A percentile compares a stretch with the other conserved stretches of the same genome.
Conservation (phyloP, 2,888 invertebrate species). For the Melieria omissa region DNA sequence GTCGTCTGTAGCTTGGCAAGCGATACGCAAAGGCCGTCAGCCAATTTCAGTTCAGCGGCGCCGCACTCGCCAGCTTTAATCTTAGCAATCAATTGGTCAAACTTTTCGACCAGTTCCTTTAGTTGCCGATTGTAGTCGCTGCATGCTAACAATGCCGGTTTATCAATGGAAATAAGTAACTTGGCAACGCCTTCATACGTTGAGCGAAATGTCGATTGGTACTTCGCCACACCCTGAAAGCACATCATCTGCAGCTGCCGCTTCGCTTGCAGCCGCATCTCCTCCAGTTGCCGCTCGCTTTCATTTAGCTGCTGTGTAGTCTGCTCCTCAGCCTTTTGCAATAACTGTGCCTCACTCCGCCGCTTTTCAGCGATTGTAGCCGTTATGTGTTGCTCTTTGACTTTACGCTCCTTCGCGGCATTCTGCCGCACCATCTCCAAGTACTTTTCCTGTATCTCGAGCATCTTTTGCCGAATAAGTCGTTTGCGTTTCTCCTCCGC, state of each 20-base stretch:
- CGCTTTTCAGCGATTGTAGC: slow-evolving; percentile 43
- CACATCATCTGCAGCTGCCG: slow-evolving; percentile 55
- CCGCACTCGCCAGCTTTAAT: slow-evolving; percentile 66
- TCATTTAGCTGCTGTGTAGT: slow-evolving; percentile 49
- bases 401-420: slow-evolving; percentile 39
- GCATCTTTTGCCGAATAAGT: slow-evolving; percentile 47
- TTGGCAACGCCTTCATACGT: slow-evolving; percentile 70
- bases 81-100: slow-evolving; percentile 57
- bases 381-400: slow-evolving; percentile 39
- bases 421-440: slow-evolving; percentile 36
- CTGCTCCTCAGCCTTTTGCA: slow-evolving; percentile 54
- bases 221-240: slow-evolving; percentile 71
- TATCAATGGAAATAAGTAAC: slow-evolving; percentile 66
- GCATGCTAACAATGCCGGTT: slow-evolving; percentile 62
- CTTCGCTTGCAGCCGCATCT: slow-evolving; percentile 51
- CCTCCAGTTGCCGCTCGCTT: slow-evolving; percentile 51
- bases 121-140: slow-evolving; percentile 64
- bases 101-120: slow-evolving; percentile 58
- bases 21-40: slow-evolving; percentile 68
- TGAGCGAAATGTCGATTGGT: slow-evolving; percentile 70
- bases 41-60: slow-evolving; percentile 70
- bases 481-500: slow-evolving; percentile 53
- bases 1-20: slow-evolving; percentile 68
- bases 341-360: slow-evolving; percentile 49
- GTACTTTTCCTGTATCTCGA: slow-evolving; percentile 61